These are phyloP conservation scores for Actenoides hombroni DNA, from an alignment of 2,113 vertebrate genomes.

Conservation along the genomic window DNA sequence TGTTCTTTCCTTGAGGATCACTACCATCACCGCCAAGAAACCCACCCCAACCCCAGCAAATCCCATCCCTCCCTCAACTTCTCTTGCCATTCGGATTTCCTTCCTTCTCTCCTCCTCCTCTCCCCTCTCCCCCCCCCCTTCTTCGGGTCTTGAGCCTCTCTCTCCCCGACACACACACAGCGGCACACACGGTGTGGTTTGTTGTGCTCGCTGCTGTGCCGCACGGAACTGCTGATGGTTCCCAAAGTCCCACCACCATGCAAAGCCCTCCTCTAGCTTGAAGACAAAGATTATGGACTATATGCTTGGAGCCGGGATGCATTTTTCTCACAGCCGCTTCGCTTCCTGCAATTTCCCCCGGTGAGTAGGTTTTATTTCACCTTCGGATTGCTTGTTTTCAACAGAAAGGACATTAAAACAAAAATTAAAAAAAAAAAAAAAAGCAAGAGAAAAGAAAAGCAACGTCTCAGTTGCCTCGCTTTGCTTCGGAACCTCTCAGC, in stretches of 20 bases:
- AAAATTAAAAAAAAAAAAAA: no score
- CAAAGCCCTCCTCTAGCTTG: slow-evolving; percentile 1
- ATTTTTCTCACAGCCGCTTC: slow-evolving; percentile 40
- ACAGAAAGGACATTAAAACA: background rate
- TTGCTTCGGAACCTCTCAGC: background rate
- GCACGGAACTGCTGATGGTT: slow-evolving; percentile 24
- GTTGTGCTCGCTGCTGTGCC: slow-evolving; percentile 1
- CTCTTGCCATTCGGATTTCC: background rate
- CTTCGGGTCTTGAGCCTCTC: background rate
- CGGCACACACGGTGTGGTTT: background rate
- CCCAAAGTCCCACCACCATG: background rate
- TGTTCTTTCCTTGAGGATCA: slow-evolving; percentile 7
- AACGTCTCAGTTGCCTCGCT: background rate
- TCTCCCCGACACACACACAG: background rate
- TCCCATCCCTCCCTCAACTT: background rate
- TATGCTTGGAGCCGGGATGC: slow-evolving; percentile 34
- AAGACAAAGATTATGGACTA: slow-evolving; percentile 65
- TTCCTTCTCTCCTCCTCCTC: background rate
- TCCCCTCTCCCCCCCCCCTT: background rate
- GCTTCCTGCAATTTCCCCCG: slow-evolving; percentile 55
- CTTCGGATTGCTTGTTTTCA: background rate
- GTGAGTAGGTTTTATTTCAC: slow-evolving; percentile 69
- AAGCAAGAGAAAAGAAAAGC: background rate
- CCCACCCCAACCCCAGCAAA: background rate
- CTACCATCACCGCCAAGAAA: background rate